Percentiles rank a stretch among this genome's conserved stretches.
Conservation (phyloP, 2,888 invertebrate genomes). For the Stomorhina lunata region DNA sequence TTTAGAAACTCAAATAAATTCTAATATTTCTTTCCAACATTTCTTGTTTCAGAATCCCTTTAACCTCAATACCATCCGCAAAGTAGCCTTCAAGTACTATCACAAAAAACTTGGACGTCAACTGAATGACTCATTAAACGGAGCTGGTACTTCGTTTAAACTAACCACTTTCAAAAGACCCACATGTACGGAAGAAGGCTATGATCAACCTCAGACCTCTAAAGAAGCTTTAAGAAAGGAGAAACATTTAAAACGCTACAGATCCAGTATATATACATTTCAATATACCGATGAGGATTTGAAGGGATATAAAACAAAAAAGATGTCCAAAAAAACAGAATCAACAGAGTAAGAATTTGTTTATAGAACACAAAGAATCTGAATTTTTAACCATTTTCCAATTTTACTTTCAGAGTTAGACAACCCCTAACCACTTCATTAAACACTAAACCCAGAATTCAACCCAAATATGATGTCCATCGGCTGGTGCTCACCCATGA, state of each 20-base stretch:
- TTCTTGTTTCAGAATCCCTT: slow-evolving; percentile 69
- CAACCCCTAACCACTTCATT: slow-evolving; percentile 64
- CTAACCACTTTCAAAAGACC: slow-evolving; percentile 53
- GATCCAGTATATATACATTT: slow-evolving; percentile 33
- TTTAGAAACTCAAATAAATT: too few relatives aligned
- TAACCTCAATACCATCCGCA: slow-evolving; percentile 70
- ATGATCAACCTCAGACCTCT: slow-evolving; percentile 34
- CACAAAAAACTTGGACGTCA: slow-evolving; percentile 44
- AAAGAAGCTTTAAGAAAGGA: slow-evolving; percentile 35
- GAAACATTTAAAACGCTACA: slow-evolving; percentile 16
- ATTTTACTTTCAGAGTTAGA: slow-evolving; percentile 70
- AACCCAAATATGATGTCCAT: slow-evolving; percentile 76
- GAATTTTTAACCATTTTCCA: slow-evolving; percentile 1
- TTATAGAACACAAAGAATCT: background rate
- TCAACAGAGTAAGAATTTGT: slow-evolving; percentile 73
- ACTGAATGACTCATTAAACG: slow-evolving; percentile 58
- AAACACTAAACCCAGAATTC: slow-evolving; percentile 71
- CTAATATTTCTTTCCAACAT: slow-evolving; percentile 3
- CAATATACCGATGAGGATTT: slow-evolving; percentile 71
- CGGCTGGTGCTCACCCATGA: slow-evolving; percentile 77
- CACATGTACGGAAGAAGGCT: slow-evolving; percentile 4
- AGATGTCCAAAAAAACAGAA: slow-evolving; percentile 71
- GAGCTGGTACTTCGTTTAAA: slow-evolving; percentile 68
- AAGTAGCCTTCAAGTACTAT: slow-evolving; percentile 70
- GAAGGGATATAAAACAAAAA: slow-evolving; percentile 67